Evolutionary conservation across 2,797 vertebrate genomes (phyloP).

Genomic region (Kryptolebias ocellatus): DNA sequence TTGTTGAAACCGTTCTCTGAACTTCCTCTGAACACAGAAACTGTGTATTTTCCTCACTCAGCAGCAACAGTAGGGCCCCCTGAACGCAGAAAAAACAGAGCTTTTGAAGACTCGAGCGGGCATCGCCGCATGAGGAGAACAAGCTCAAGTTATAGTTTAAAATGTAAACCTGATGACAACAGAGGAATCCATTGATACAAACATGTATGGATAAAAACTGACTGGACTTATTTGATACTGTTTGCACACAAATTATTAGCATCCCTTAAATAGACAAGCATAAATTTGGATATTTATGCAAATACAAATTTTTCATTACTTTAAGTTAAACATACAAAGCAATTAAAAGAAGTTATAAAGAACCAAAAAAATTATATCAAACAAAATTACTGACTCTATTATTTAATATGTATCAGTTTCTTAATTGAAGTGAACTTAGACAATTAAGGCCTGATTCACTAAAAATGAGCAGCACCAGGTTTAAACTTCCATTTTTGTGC

Average conservation of each 20-base stretch:
- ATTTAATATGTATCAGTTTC: too few species aligned
- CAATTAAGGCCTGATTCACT: too few species aligned
- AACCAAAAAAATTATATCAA: too few species aligned
- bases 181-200: slow-evolving; percentile 23
- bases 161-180: slow-evolving; percentile 45
- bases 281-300: background rate
- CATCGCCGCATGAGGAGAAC: slow-evolving; percentile 33
- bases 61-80: slow-evolving; percentile 16
- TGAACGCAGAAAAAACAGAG: slow-evolving; percentile 12
- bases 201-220: background rate
- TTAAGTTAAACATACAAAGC: too few species aligned
- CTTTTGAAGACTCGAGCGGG: slow-evolving; percentile 35
- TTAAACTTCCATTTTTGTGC: too few species aligned
- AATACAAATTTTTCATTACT: too few species aligned
- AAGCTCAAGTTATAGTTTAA: slow-evolving; percentile 26
- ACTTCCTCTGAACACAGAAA: slow-evolving; percentile 33
- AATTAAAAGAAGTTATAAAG: too few species aligned
- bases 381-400: too few species aligned
- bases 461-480: too few species aligned
- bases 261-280: background rate
- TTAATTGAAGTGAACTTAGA: too few species aligned
- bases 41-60: slow-evolving; percentile 33
- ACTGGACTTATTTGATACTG: background rate
- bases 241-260: background rate
- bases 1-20: slow-evolving; percentile 32